Evolutionary conservation across 2,888 invertebrate genomes (phyloP), one percentile per base, ranked within the genome.

Genomic region (Eremobia ochroleuca): DNA sequence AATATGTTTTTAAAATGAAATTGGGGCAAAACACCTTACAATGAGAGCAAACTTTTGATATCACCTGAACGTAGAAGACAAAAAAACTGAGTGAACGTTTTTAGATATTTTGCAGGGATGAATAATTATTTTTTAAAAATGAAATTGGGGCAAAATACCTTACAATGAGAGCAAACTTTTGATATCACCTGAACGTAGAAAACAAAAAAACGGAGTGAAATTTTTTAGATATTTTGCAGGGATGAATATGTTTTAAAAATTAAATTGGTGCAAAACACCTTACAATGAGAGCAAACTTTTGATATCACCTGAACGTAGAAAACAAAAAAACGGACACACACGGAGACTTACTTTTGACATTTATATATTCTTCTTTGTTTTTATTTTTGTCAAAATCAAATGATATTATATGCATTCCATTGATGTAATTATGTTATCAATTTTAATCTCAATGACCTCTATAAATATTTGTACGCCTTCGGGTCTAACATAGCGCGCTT

Each of bases 181-280:
- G 96, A 94, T 97, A 97, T 96, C 97, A 97, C 97, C 97, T 97
- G 97, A 95, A 94, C 91, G 94, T 93, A 90, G 90, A 76, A 85
- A 86, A 87, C 85, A 85, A 88, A 88, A 83, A 88, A 83, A 68
- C 55, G 66, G 49, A 52, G 31, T 43, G 66, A 83, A 75, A 25
- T 79, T 78, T 81, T 79, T 79, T 73, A 58, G 65, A 75, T 68
- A 81, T 69, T 85, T 75, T 58, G 13, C 37, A 3, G 11, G 8
- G 52, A 78, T 49, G 11, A 71, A 81, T 64, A 71, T 77, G 52
- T 67, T 64, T 78, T 73, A n/a, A 28, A 67, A 64, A 37, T 37
- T 0, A 66, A 75, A 61, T 49, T 80, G 2, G 13, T 40, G 13
- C 13, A 18, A 59, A 49, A 49, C 31, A 0, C 21, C 28, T 61